These are phyloP conservation scores for Semicossyphus pulcher DNA, from an alignment of 2,113 vertebrate species.

Conservation along the genomic window DNA sequence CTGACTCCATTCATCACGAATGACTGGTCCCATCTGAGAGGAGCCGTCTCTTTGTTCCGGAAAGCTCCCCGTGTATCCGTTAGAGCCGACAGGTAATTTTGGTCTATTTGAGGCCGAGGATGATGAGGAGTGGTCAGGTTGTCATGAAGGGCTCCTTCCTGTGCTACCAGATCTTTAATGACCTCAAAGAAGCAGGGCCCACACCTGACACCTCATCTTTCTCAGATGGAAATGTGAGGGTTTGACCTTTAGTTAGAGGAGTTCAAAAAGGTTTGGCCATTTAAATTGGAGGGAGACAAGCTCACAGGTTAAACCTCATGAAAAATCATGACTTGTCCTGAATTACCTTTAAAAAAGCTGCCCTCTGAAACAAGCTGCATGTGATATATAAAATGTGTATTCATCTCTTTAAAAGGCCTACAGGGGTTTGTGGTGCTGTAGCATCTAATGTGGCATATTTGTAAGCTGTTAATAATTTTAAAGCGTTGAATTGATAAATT, in stretches of 20 bases:
- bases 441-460: too few species aligned
- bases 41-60: conserved; percentile 47
- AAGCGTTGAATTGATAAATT: too few species aligned
- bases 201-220: conserved; percentile 45
- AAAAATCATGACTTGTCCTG: conserved; percentile 24
- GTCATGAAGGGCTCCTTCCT: conserved; percentile 50
- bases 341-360: conserved; percentile 3
- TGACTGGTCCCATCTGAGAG: conserved; percentile 53
- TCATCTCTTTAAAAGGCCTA: too few species aligned
- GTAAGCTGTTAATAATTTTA: too few species aligned
- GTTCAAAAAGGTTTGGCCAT: conserved; percentile 53
- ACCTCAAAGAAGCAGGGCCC: conserved; percentile 47
- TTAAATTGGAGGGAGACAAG: conserved; percentile 49
- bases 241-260: conserved; percentile 72
- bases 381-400: neutral
- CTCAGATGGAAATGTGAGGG: conserved; percentile 53
- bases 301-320: conserved; percentile 25
- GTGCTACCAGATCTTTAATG: conserved; percentile 60
- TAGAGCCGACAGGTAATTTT: conserved; percentile 47
- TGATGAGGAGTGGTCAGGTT: conserved; percentile 56
- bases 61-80: conserved; percentile 43
- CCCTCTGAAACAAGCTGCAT: conserved; percentile 21
- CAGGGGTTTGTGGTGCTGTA: too few species aligned
- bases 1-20: conserved; percentile 68
- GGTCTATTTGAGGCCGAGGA: conserved; percentile 47